Percentiles rank a stretch among this genome's conserved stretches.
Conservation (phyloP, 2,113 vertebrate genomes). For the Astur gentilis region DNA sequence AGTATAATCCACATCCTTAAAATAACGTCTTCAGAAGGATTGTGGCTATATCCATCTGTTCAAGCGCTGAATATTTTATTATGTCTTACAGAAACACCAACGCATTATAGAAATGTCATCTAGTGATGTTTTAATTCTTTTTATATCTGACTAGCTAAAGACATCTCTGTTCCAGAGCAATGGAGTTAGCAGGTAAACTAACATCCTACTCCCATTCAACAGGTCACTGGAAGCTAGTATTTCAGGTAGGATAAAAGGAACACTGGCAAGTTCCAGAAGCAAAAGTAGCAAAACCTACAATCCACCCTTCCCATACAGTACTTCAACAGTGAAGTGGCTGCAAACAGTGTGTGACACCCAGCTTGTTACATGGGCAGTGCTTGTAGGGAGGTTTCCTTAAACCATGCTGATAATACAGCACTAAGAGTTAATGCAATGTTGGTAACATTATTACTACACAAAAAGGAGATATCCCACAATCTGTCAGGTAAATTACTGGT, state of each 20-base stretch:
- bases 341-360: background rate
- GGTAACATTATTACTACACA: background rate
- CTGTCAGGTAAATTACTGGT: background rate
- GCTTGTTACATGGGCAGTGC: background rate
- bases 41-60: constrained; percentile 38
- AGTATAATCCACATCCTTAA: constrained; percentile 38
- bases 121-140: background rate
- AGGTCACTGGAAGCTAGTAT: background rate
- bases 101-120: background rate
- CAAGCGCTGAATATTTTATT: constrained; percentile 27
- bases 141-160: background rate
- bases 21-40: constrained; percentile 29
- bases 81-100: constrained; percentile 17
- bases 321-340: background rate
- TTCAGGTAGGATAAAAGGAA: background rate
- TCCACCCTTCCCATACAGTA: accelerated
- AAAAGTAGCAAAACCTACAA: background rate
- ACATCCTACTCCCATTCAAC: background rate
- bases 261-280: background rate
- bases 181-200: background rate
- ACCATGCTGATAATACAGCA: background rate
- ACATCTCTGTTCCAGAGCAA: background rate
- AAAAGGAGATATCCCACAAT: background rate
- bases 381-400: background rate
- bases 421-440: background rate